A percentile compares a stretch with the other conserved stretches of the same genome.
Conservation (phyloP, 1,140 invertebrate genomes). For the Luehdorfia chinensis region DNA sequence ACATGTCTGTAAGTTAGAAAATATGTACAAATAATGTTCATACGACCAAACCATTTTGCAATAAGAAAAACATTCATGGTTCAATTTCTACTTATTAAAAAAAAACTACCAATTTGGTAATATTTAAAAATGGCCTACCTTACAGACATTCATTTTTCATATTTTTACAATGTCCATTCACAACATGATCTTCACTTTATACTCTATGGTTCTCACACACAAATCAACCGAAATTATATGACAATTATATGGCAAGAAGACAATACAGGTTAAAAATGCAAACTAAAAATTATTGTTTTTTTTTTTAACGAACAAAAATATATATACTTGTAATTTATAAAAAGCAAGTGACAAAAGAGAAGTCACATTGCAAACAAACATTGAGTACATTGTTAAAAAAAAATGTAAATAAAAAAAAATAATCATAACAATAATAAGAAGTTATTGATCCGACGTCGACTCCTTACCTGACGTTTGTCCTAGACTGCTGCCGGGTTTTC, state of each 20-base stretch:
- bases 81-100: conserved; percentile 39
- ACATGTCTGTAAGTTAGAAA: conserved; percentile 71
- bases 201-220: conserved; percentile 16
- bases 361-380: conserved; percentile 73
- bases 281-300: conserved; percentile 23
- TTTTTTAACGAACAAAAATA: conserved; percentile 23
- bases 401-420: conserved; percentile 22
- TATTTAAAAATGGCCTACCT: conserved; percentile 70
- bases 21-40: conserved; percentile 15
- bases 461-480: conserved; percentile 61
- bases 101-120: conserved; percentile 38
- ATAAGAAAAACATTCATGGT: conserved; percentile 61
- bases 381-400: conserved; percentile 36
- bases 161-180: conserved; percentile 62
- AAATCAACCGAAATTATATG: not conserved
- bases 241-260: not conserved
- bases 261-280: conserved; percentile 9
- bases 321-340: conserved; percentile 21
- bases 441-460: too few relatives aligned
- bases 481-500: conserved; percentile 60
- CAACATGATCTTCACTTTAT: conserved; percentile 64
- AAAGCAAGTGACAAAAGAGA: conserved; percentile 52
- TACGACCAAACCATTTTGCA: conserved; percentile 23
- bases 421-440: conserved; percentile 7
- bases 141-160: conserved; percentile 69